Evolutionary conservation across 2,888 invertebrate genomes (phyloP).

Genomic region (Venusia cambrica): DNA sequence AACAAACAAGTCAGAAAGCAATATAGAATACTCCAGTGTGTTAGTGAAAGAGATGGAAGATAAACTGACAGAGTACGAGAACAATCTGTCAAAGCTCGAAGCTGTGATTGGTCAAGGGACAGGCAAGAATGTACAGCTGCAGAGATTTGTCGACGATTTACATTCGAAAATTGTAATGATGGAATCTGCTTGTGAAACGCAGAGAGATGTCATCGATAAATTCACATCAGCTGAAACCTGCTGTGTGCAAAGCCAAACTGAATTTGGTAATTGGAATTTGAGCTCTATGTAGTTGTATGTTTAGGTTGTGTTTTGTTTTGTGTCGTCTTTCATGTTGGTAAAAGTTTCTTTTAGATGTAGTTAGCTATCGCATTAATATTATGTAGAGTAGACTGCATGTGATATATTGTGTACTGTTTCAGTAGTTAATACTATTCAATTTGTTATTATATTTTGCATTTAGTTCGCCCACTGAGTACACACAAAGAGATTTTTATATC

Average conservation of each 20-base stretch:
- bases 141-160: slow-evolving; percentile 44
- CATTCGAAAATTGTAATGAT: slow-evolving; percentile 44
- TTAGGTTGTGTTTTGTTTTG: slow-evolving; percentile 19
- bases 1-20: slow-evolving; percentile 46
- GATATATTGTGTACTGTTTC: no score
- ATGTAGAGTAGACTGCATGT: no score
- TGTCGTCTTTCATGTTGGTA: slow-evolving; percentile 18
- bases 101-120: slow-evolving; percentile 46
- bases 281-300: slow-evolving; percentile 29
- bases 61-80: slow-evolving; percentile 51
- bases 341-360: slow-evolving; percentile 8
- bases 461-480: no score
- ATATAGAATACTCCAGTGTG: slow-evolving; percentile 37
- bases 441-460: no score
- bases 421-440: no score
- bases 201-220: slow-evolving; percentile 41
- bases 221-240: slow-evolving; percentile 39
- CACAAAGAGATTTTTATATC: no score
- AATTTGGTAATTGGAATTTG: slow-evolving; percentile 34
- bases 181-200: slow-evolving; percentile 45
- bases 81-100: slow-evolving; percentile 49
- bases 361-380: no score
- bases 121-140: slow-evolving; percentile 44
- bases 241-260: slow-evolving; percentile 45
- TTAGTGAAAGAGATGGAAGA: slow-evolving; percentile 43